A percentile compares a stretch with the other conserved stretches of the same genome.
Conservation (phyloP, 2,888 invertebrate species). For the Ophioninae sp. region DNA sequence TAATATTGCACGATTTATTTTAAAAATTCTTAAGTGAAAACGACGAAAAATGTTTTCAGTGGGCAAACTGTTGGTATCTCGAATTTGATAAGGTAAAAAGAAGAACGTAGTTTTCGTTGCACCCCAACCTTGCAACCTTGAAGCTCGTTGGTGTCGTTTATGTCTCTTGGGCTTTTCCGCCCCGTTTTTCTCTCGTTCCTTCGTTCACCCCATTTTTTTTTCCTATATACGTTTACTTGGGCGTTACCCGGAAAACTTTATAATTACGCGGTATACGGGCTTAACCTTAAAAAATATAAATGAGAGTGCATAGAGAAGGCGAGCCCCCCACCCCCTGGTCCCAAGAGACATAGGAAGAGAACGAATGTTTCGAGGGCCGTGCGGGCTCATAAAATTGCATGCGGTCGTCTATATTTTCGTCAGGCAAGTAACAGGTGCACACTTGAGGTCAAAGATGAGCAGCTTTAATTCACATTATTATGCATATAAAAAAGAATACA, state of each 20-base stretch:
- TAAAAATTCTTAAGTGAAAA: too few species aligned
- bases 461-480: not conserved
- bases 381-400: not conserved
- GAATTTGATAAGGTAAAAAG: too few species aligned
- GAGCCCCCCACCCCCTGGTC: not conserved
- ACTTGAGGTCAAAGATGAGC: not conserved
- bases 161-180: too few species aligned
- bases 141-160: too few species aligned
- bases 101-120: too few species aligned
- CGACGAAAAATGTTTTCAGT: too few species aligned
- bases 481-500: not conserved
- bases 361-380: not conserved
- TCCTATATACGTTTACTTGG: not conserved
- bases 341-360: not conserved
- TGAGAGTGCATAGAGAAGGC: constrained; percentile 7
- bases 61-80: too few species aligned
- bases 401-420: not conserved
- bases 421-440: not conserved
- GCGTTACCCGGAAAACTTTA: constrained; percentile 2
- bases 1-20: too few species aligned
- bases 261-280: not conserved
- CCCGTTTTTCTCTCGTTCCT: too few species aligned
- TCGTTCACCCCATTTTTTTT: not conserved
- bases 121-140: too few species aligned
- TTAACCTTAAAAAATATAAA: constrained; percentile 42